Base-by-base conservation (phyloP, 2,113 vertebrate species). In the Cacatua alba region DNA sequence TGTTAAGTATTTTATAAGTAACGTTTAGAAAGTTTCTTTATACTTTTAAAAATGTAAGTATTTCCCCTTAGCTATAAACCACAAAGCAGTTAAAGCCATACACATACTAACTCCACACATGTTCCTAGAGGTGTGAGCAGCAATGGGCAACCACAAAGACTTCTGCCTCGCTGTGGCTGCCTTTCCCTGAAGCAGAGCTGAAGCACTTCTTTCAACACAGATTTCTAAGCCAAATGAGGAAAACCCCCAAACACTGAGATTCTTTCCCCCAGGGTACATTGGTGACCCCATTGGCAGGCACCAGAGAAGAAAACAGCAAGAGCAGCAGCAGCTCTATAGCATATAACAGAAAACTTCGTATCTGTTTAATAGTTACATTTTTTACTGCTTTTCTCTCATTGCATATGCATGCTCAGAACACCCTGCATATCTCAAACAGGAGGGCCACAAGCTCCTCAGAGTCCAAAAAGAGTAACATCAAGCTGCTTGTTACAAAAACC, bases 101-200 rank as follows among this genome's bases (percentile, higher is more conserved):
- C 17, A 24, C 4, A 8, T 25, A 15, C 37, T 70, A 37, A 49
- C 1, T 12, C 17, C 28, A 62, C 17, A 2, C 8, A 1, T 0
- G 0, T 12, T 78, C 37, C 41, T 13, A 16, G 55, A 52, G 60
- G 15, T 0, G 0, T 13, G 12, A 67, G 41, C 18, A 63, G 87
- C 44, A 46, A 20, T 7, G 9, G 31, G n/a, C 26, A 48, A 31
- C 12, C 69, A 55, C 15, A 6, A 25, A 51, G 44, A 19, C 5
- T 4, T 46, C 69, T 60, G 49, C 5, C 43, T 6, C 35, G 8
- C 26, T 8, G 13, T 10, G 24, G 5, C 59, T 76, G 35, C 33
- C 10, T 84, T 55, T 28, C 74, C 62, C 74, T 49, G 17, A 13
- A 81, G 23, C 35, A 79, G 48, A 48, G 16, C 35, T 65, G 59